These are phyloP conservation scores for Centroberyx gerrardi DNA, from an alignment of 2,797 vertebrate species.

Conservation along the genomic window DNA sequence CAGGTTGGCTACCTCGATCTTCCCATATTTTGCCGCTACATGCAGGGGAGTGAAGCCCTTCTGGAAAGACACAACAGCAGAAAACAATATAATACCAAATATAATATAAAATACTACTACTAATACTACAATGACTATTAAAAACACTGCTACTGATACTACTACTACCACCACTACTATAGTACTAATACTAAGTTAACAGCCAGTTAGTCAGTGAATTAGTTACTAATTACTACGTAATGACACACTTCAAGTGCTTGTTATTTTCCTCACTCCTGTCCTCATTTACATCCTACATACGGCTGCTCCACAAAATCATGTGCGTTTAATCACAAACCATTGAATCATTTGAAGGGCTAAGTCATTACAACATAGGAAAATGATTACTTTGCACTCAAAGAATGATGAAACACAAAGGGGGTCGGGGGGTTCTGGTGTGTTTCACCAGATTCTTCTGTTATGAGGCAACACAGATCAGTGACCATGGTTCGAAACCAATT, in stretches of 20 bases:
- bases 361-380: slow-evolving; percentile 54
- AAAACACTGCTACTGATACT: not conserved
- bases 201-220: not conserved
- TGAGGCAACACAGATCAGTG: slow-evolving; percentile 45
- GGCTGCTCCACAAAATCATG: not conserved
- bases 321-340: slow-evolving; percentile 24
- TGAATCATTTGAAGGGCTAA: slow-evolving; percentile 18
- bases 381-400: slow-evolving; percentile 31
- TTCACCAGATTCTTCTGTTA: slow-evolving; percentile 59
- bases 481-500: slow-evolving; percentile 2
- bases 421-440: slow-evolving; percentile 15
- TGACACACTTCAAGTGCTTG: too few species aligned
- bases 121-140: not conserved
- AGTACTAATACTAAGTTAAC: too few species aligned
- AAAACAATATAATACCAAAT: not conserved
- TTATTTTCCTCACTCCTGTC: not conserved
- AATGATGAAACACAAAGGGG: slow-evolving; percentile 34
- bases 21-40: slow-evolving; percentile 97
- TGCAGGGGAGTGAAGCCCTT: slow-evolving; percentile 99
- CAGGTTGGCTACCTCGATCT: slow-evolving; percentile 96
- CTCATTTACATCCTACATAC: not conserved
- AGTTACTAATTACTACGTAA: not conserved
- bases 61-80: slow-evolving; percentile 79
- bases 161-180: too few species aligned
- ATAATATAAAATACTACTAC: not conserved